Conservation (phyloP, 2,888 invertebrate genomes). For the Idaea dimidiata region DNA sequence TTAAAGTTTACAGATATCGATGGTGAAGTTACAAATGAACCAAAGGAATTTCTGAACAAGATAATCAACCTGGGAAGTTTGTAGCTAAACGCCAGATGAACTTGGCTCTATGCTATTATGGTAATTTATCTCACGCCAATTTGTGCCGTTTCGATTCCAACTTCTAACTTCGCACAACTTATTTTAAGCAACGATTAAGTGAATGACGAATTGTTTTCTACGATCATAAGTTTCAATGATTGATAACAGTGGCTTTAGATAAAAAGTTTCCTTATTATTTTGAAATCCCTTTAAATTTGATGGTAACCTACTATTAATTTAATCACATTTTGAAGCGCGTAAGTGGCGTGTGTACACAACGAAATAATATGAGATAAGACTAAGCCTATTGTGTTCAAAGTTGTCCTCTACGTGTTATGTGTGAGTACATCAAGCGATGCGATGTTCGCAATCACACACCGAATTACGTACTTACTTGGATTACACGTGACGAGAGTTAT, state of each 20-base stretch:
- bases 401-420: conserved; percentile 53
- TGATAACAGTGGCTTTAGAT: neutral
- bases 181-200: conserved; percentile 44
- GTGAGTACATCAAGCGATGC: conserved; percentile 54
- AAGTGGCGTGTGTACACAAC: conserved; percentile 54
- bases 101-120: conserved; percentile 71
- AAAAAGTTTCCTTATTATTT: conserved; percentile 39
- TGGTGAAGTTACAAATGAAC: conserved; percentile 63
- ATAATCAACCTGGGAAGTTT: conserved; percentile 73
- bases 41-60: conserved; percentile 65
- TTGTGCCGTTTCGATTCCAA: conserved; percentile 60
- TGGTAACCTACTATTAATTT: conserved; percentile 39
- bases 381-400: conserved; percentile 70
- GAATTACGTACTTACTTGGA: conserved; percentile 75
- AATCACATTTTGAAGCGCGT: conserved; percentile 43
- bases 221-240: neutral
- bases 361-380: conserved; percentile 68
- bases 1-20: conserved; percentile 42
- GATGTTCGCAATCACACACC: conserved; percentile 74
- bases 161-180: conserved; percentile 56
- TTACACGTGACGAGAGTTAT: conserved; percentile 75
- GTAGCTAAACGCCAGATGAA: conserved; percentile 77
- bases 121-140: conserved; percentile 77
- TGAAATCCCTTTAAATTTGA: conserved; percentile 42
- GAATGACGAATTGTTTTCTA: conserved; percentile 4